These are phyloP conservation scores for Itoplectis maculator DNA, from an alignment of 2,888 invertebrate genomes.

Conservation along the genomic window DNA sequence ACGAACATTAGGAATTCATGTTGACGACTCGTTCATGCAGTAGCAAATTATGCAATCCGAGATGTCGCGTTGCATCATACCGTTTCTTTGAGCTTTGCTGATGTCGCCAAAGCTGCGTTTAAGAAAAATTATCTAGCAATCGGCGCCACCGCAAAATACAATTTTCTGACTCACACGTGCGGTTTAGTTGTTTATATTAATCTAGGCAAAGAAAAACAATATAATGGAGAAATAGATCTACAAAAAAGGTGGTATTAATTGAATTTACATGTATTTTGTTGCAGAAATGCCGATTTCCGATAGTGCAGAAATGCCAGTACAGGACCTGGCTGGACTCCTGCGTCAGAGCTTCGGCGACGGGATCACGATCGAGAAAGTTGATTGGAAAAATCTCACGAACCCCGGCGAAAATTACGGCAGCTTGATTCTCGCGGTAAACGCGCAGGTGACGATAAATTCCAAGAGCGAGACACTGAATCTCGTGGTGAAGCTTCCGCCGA, in stretches of 20 bases:
- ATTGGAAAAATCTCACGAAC: slow-evolving; percentile 81
- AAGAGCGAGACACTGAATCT: slow-evolving; percentile 74
- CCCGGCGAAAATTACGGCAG: slow-evolving; percentile 84
- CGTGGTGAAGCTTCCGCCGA: slow-evolving; percentile 82
- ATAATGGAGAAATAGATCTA: neutral
- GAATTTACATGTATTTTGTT: slow-evolving; percentile 27
- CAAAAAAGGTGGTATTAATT: neutral
- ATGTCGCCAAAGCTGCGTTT: neutral
- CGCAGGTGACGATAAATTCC: slow-evolving; percentile 68
- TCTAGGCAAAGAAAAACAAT: neutral
- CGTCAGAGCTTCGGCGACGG: slow-evolving; percentile 72
- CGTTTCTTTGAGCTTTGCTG: neutral
- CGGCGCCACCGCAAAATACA: no score
- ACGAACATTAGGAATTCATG: slow-evolving; percentile 1
- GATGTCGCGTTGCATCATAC: slow-evolving; percentile 13
- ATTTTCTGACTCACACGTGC: no score
- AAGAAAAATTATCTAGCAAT: neutral
- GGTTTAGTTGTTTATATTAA: no score
- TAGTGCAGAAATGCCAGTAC: slow-evolving; percentile 73
- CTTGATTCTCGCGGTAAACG: slow-evolving; percentile 79
- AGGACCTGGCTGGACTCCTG: slow-evolving; percentile 75
- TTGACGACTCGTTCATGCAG: neutral
- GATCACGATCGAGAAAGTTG: slow-evolving; percentile 72
- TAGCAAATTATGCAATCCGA: slow-evolving; percentile 1
- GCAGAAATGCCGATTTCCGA: slow-evolving; percentile 72